Base-by-base conservation (phyloP, 2,797 vertebrate species). In the Melanotaenia maccullochi region DNA sequence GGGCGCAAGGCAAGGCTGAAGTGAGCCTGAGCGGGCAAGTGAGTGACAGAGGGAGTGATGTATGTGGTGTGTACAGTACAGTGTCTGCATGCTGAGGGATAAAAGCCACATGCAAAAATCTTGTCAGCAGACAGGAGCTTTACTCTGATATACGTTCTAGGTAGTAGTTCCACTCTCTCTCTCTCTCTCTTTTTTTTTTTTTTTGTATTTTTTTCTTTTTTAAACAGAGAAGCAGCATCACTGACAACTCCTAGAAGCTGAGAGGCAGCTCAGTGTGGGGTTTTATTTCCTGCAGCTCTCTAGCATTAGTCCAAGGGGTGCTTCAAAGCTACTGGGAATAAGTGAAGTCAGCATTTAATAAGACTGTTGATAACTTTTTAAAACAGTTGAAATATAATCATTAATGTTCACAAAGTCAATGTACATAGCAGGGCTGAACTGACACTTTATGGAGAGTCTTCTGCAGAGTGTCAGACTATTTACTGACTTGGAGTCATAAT, bases 281-380 rank as follows among this genome's bases (percentile, higher is more conserved):
- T 74, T 88, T 85, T 78, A 82, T 84, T 86, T 82, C 87, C 82
- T 72, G 58, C 78, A 55, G 74, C 75, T 78, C 81, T n/a, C 73
- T 75, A 66, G 75, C 47, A 81, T 88, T 81, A 86, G 80, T 83
- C 77, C 73, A 71, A 82, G 60, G 54, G 64, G 83, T 82, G 83
- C 76, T 73, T 77, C 78, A 85, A 87, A 83, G 83, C 78, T 73
- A 75, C 76, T 12, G 60, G 32, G 60, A 65, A 76, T 71, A 62
- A 60, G 79, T 78, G 8, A 65, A 84, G 79, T 87, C 82, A 89
- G 85, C 81, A 35, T 56, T 87, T 84, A 60, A 67, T 55, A 82
- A 60, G 44, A 62, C 55, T 60, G 78, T 79, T 85, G 72, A 84
- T 87, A 79, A 76, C 9, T 52, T 67, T 55, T 40, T 65, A 71